Percentiles rank a stretch among this genome's conserved stretches.
These are phyloP conservation scores for Clistopyga incitator DNA, from an alignment of 2,888 invertebrate species.

Conservation along the genomic window DNA sequence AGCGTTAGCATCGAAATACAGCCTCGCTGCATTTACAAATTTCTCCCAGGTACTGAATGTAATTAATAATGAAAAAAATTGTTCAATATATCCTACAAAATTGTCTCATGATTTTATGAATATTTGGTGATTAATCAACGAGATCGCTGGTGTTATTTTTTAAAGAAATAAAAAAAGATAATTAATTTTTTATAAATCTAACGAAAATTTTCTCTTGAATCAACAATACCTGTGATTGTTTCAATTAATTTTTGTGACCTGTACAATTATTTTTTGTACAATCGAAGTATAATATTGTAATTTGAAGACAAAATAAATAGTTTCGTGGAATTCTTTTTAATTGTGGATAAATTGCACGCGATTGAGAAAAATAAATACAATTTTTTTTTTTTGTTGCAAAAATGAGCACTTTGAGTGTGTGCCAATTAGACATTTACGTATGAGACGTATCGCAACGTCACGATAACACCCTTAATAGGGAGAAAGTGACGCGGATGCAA, in stretches of 20 bases:
- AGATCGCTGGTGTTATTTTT: too few relatives aligned
- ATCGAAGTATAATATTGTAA: not conserved
- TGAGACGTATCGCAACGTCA: conserved; percentile 31
- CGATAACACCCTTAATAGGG: conserved; percentile 72
- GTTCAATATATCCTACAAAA: too few relatives aligned
- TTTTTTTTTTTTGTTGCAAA: too few relatives aligned
- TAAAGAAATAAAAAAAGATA: too few relatives aligned
- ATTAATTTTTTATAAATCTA: too few relatives aligned
- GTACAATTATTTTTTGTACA: not conserved
- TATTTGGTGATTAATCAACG: too few relatives aligned
- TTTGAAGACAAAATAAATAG: too few relatives aligned
- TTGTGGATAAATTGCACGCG: not conserved
- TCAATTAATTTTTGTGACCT: too few relatives aligned
- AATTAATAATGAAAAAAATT: not conserved
- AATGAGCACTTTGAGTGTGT: not conserved
- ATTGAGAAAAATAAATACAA: too few relatives aligned
- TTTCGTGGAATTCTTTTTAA: not conserved
- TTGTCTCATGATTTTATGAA: too few relatives aligned
- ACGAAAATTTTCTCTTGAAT: too few relatives aligned
- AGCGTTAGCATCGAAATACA: conserved; percentile 1
- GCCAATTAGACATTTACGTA: conserved; percentile 10
- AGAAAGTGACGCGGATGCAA: conserved; percentile 78
- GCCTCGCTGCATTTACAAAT: conserved; percentile 19
- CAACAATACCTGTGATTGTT: too few relatives aligned
- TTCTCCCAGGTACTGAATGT: conserved; percentile 20